Base-by-base conservation (phyloP, 2,113 vertebrate genomes). In the Leptobrachium ailaonicum region DNA sequence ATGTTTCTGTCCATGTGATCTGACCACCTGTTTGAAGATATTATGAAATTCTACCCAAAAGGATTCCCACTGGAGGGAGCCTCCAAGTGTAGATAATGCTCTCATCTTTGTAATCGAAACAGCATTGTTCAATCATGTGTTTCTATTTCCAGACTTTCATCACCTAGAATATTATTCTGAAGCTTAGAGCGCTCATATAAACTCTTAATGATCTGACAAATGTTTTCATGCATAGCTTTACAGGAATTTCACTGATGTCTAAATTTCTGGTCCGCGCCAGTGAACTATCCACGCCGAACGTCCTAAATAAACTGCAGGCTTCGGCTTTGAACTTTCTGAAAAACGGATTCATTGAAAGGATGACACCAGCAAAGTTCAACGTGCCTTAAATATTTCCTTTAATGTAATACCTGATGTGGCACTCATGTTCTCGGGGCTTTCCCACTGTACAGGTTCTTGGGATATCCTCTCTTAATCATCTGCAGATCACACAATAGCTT, bases 41-140 rank as follows among this genome's bases (percentile, higher is more conserved):
- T 70, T 77, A 77, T 71, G 76, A 71, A 68, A 78, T 44, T 20
- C 56, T 45, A 68, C 6, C 50, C 75, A n/a, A 13, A 58, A 71
- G 67, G 14, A 60, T 40, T 71, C 76, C 32, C 76, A 43, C 42
- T 12, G 11, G 76, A 42, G 76, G 68, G 20, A 11, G 42, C 54
- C 62, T 77, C 41, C 50, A 32, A 45, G 12, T 10, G 42, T 20
- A 58, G n/a, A 50, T 41, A 11, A 42, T 44, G 32, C 76, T 62
- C 60, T 68, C 42, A 60, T 60, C 53, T 13, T 6, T 41, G 20
- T 77, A 77, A 58, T 9, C 40, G 41, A 58, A 70, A 45, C n/a
- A 77, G 40, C 75, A 20, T 40, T 78, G 56, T 78, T 78, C 71
- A 60, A 56, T 71, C 67, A 71, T 77, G 43, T 63, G 67, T 63